Evolutionary conservation across 2,113 vertebrate species (phyloP), one percentile per base, ranked within the genome.

Genomic region (Oryzias woworae): DNA sequence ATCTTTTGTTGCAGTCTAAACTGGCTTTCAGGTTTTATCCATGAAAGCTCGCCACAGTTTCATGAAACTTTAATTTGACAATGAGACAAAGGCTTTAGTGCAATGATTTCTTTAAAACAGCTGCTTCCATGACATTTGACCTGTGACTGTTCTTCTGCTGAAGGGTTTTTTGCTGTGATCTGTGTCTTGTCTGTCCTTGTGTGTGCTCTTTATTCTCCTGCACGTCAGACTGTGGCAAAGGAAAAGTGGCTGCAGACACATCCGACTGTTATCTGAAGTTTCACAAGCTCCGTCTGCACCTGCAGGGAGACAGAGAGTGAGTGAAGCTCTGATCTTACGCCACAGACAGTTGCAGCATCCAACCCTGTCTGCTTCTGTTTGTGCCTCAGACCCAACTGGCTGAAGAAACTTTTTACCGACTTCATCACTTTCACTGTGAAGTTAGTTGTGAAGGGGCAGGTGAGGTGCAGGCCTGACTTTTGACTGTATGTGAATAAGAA

Each of bases 381-480:
- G 15, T 36, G 61, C 20, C 12, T 1, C 87, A 98, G 95, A 31
- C 94, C 94, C 0, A 92, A 93, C 52, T 97, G 93, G 93, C 73
- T 96, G 53, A 94, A 95, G 83, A 92, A 82, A 76, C 79, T 96
- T 20, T 95, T 96, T 79, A 95, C 92, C 0, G 87, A 95, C 69
- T 93, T 96, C 83, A 89, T 96, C 79, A 94, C 93, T 28, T 94
- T 96, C 59, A 94, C 95, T 1, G 82, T 96, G 61, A 95, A 94
- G 83, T 58, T 96, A 58, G 88, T 92, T 45, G 85, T 96, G 53
- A 96, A 93, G 71, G 85, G 90, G 0, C 94, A 96, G 94, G 96
- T 96, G 75, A 92, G 89, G 47, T 5, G 4, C n/a, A 47, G 4
- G 4, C 2, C 13, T 26, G 14, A 1, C 1, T 57, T 22, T 2